Evolutionary conservation across 1,140 invertebrate genomes (phyloP), one percentile per base, ranked within the genome.

Genomic region (Drosophila pallidifrons): DNA sequence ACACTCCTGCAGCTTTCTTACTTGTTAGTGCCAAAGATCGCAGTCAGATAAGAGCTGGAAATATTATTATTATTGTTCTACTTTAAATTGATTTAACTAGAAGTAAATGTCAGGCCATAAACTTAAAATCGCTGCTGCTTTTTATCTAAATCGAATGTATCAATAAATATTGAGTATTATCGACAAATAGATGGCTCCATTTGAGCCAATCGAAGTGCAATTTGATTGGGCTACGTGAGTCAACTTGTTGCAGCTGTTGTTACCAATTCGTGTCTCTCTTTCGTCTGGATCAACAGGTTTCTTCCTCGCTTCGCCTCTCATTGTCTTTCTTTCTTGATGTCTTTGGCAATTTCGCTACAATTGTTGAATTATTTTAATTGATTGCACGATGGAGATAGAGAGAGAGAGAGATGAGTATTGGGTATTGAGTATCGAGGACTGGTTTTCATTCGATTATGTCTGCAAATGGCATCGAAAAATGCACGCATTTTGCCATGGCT

Each of bases 351-450:
- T 68, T 55, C 75, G 61, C 71, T 68, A 64, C 82, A 81, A 86
- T 85, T 88, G 86, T 64, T 68, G 86, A 89, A 89, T 90, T 89
- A 89, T 89, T 89, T 89, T 89, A 89, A 89, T 89, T 89, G 85
- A 89, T 81, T 86, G 71, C 11, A 43, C 67, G 54, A 43, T 67
- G 35, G 38, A 59, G 66, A 61, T 41, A 58, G 54, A 61, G 71
- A 47, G 60, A 60, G 59, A 49, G 30, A 25, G 25, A 47, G 52
- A n/a, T 43, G 25, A 35, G 43, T 57, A 49, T 49, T 7, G 46
- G 3, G 15, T 47, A 47, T 47, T 1, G 43, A 46, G 61, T 51
- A 11, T 38, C 32, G 72, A 69, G 61, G 79, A 81, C 87, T 78
- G 61, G 81, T 81, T 83, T 89, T 75, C 67, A 70, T 88, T 66